Conservation (phyloP, 2,888 invertebrate genomes). For the Chydorus sphaericus region DNA sequence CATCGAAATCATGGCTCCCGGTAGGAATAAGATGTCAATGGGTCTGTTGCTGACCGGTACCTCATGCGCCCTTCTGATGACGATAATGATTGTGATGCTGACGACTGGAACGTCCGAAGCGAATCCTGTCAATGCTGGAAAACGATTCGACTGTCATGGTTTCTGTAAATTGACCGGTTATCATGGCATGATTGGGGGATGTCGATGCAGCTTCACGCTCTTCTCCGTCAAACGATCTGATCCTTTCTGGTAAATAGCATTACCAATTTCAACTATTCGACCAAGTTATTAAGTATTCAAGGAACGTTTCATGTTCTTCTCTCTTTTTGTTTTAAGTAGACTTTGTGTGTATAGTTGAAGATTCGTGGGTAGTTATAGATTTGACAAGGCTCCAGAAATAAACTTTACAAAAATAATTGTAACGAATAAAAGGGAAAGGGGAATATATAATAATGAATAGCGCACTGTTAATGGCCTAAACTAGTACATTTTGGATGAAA, state of each 20-base stretch:
- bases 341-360: not conserved
- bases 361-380: no score
- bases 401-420: no score
- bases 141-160: slow-evolving; percentile 23
- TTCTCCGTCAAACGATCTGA: slow-evolving; percentile 22
- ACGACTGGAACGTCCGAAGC: not conserved
- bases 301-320: not conserved
- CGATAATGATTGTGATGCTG: not conserved
- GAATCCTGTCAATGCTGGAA: slow-evolving; percentile 15
- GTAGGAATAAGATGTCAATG: no score
- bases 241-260: slow-evolving; percentile 1
- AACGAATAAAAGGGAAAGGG: not conserved
- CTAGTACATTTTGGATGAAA: no score
- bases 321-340: not conserved
- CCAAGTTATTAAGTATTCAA: no score
- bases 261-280: no score
- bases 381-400: no score
- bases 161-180: slow-evolving; percentile 24
- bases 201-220: slow-evolving; percentile 24
- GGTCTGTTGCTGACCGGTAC: not conserved
- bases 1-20: no score
- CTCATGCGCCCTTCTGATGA: not conserved
- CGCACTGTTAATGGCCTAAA: no score
- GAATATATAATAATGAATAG: no score
- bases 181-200: slow-evolving; percentile 24